Evolutionary conservation across 1,140 invertebrate genomes (phyloP).

Genomic region (Drosophila seguyi): DNA sequence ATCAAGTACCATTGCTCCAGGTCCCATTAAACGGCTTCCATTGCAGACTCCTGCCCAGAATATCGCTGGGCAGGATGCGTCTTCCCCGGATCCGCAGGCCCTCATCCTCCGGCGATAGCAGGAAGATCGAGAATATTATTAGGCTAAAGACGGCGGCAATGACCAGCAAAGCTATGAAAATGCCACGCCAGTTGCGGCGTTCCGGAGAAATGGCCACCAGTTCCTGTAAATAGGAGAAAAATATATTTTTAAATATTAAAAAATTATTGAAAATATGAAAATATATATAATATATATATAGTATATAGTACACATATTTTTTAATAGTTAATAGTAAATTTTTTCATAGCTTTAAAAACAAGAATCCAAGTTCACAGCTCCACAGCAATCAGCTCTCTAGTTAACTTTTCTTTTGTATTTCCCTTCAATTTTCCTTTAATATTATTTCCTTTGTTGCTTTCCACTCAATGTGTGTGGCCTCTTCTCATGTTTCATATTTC

Average conservation of each 20-base stretch:
- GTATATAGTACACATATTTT: not conserved
- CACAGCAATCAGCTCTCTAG: not conserved
- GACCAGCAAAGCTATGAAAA: slow-evolving; percentile 94
- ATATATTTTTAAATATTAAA: not conserved
- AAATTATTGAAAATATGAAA: not conserved
- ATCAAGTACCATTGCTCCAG: slow-evolving; percentile 91
- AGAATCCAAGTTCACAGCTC: not conserved
- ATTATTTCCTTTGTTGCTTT: not conserved
- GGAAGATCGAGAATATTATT: slow-evolving; percentile 94
- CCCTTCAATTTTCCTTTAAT: not conserved
- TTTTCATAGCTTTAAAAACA: not conserved
- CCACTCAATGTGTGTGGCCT: not conserved
- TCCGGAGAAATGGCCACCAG: slow-evolving; percentile 92
- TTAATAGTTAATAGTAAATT: not conserved
- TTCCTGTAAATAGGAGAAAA: slow-evolving; percentile 87
- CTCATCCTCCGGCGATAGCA: slow-evolving; percentile 91
- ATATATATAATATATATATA: not conserved
- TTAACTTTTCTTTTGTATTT: not conserved
- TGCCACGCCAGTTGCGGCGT: slow-evolving; percentile 95
- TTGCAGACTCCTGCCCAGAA: slow-evolving; percentile 88
- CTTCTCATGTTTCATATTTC: slow-evolving; percentile 4
- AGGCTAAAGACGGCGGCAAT: slow-evolving; percentile 94
- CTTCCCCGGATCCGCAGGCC: slow-evolving; percentile 89
- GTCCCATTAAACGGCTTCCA: slow-evolving; percentile 90
- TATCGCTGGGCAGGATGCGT: slow-evolving; percentile 89